Base-by-base conservation (phyloP, 1,140 invertebrate genomes). In the Metaphire vulgaris region DNA sequence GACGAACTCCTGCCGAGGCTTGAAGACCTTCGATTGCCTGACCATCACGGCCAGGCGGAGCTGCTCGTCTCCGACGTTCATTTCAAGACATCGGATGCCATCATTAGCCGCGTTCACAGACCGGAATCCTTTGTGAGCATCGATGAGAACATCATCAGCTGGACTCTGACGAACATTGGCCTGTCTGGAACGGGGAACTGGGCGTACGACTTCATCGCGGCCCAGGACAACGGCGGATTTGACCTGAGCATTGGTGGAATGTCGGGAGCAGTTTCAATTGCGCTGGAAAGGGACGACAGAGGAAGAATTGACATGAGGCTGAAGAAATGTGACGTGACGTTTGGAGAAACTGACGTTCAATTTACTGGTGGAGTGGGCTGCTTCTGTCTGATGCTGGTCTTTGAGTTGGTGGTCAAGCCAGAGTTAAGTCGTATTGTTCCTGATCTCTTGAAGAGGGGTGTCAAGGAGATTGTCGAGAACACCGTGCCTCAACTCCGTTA, bases 1-100 rank as follows among this genome's bases (percentile, higher is more conserved):
- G 72, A 73, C 12, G 34, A 34, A 15, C 72, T 73, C n/a, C 72
- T 73, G 33, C 72, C 32, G 56, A 33, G 41, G 72, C 41, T 73
- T 6, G 72, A 73, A 41, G 28, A 31, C 29, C 30, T 73, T 15
- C 32, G 31, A 28, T 16, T 73, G 34, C 72, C 72, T n/a, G 72
- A 73, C 41, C 41, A 34, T 41, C 32, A 56, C 28, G 72, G 72
- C 15, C 32, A 73, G 34, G 32, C 72, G 2, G 31, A 73, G 72
- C 31, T 73, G 28, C 16, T 64, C 26, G 15, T 34, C 28, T 69
- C 41, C 41, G 41, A 56, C 21, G 41, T 56, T 21, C 41, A 56
- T 21, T 56, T 56, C 41, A 21, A 21, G 21, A 56, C 41, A 12
- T 56, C 41, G 21, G 41, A 56, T 6, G 41, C 41, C 6, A 21